Conservation (phyloP, 1,140 invertebrate species). For the Microvelia longipes region DNA sequence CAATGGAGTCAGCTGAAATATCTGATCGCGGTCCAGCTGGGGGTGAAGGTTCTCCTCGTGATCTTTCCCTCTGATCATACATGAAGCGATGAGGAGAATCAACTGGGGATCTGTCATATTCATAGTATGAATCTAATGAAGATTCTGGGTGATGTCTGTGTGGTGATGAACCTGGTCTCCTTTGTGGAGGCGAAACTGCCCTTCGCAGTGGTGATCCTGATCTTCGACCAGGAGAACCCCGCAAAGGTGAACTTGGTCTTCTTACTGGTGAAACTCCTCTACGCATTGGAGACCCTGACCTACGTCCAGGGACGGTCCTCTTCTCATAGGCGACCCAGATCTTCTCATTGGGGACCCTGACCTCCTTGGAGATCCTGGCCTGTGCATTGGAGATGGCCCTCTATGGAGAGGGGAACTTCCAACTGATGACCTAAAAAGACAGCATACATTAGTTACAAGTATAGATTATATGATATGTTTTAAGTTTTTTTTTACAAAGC, state of each 20-base stretch:
- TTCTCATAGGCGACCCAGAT: conserved; percentile 5
- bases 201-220: neutral
- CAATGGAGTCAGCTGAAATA: conserved; percentile 60
- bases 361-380: conserved; percentile 13
- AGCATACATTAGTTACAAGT: too few relatives aligned
- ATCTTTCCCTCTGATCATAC: neutral
- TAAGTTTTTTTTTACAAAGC: too few relatives aligned
- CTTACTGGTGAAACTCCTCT: neutral
- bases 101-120: neutral
- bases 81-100: neutral
- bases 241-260: neutral
- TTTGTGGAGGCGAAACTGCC: neutral
- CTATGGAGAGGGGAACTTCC: neutral
- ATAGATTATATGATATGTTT: too few relatives aligned
- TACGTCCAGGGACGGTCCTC: neutral
- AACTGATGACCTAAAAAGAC: neutral
- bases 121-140: neutral
- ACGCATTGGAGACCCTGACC: neutral
- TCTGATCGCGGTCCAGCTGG: conserved; percentile 39
- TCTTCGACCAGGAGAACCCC: neutral
- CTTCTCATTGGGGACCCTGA: conserved; percentile 20
- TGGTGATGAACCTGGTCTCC: neutral
- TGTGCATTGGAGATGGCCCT: conserved; percentile 7
- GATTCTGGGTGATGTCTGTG: neutral
- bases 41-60: conserved; percentile 1